Conservation (phyloP, 1,140 invertebrate genomes). For the Ostrea denselamellosa region DNA sequence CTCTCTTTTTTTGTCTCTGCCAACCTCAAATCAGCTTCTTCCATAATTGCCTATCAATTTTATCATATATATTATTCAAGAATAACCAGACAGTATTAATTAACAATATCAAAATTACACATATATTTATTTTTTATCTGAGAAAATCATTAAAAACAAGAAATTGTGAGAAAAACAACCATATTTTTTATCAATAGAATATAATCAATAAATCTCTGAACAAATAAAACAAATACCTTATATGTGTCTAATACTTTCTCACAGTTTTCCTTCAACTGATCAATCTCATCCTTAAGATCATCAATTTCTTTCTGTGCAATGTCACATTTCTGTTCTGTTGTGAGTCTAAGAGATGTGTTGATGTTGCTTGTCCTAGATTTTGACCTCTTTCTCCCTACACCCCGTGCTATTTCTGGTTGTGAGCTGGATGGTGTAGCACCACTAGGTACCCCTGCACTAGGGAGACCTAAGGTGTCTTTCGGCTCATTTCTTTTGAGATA, state of each 20-base stretch:
- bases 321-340: slow-evolving; percentile 79
- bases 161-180: background rate
- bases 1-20: slow-evolving; percentile 77
- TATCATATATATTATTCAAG: background rate
- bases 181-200: background rate
- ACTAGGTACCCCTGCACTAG: slow-evolving; percentile 35
- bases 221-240: slow-evolving; percentile 65
- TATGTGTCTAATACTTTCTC: slow-evolving; percentile 78
- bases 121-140: too few relatives aligned
- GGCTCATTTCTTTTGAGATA: slow-evolving; percentile 77
- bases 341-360: slow-evolving; percentile 74
- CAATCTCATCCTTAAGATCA: slow-evolving; percentile 76
- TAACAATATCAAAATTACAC: too few relatives aligned
- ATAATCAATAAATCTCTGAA: background rate
- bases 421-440: slow-evolving; percentile 59
- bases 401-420: slow-evolving; percentile 61
- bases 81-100: too few relatives aligned
- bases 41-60: slow-evolving; percentile 75
- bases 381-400: slow-evolving; percentile 73
- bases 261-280: slow-evolving; percentile 75
- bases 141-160: too few relatives aligned
- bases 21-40: slow-evolving; percentile 76
- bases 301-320: slow-evolving; percentile 79
- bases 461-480: slow-evolving; percentile 60
- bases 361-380: slow-evolving; percentile 73